These are phyloP conservation scores for Ardeotis arabs DNA, from an alignment of 2,113 vertebrate genomes.

Conservation along the genomic window DNA sequence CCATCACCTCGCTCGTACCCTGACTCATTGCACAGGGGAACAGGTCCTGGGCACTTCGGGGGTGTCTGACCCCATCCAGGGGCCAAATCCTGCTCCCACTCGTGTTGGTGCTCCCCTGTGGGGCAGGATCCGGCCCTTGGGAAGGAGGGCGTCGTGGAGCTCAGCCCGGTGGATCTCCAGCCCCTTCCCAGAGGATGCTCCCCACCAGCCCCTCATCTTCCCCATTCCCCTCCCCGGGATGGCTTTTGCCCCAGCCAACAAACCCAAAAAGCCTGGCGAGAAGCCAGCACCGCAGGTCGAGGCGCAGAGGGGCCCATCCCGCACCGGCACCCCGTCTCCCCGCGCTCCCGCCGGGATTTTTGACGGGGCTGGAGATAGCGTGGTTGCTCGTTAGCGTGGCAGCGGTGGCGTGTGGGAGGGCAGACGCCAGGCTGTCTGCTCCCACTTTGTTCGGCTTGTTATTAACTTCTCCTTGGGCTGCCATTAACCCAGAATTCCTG, in stretches of 20 bases:
- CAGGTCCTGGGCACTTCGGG: not conserved
- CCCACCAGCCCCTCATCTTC: not conserved
- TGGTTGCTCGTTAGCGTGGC: slow-evolving; percentile 5
- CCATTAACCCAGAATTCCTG: slow-evolving; percentile 65
- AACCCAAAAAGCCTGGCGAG: not conserved
- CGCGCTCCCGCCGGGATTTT: not conserved
- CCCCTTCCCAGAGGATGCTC: not conserved
- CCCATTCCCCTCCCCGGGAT: accelerated
- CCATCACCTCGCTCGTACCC: not conserved
- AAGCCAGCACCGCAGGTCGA: not conserved
- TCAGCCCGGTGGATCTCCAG: not conserved
- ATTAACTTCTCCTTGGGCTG: slow-evolving; percentile 74
- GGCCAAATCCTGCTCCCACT: not conserved
- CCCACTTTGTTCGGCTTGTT: slow-evolving; percentile 64
- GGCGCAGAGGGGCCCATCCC: not conserved
- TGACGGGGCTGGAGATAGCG: not conserved
- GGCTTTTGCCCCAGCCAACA: not conserved
- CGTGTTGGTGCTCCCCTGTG: accelerated
- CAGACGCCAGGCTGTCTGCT: slow-evolving; percentile 74
- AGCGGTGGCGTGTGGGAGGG: slow-evolving; percentile 68
- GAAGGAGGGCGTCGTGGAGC: accelerated
- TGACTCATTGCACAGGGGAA: not conserved
- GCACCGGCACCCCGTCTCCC: not conserved
- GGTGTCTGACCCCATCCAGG: not conserved
- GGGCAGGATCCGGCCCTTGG: not conserved